Evolutionary conservation across 2,113 vertebrate species (phyloP).

Genomic region (Cryptomyrus ogoouensis): DNA sequence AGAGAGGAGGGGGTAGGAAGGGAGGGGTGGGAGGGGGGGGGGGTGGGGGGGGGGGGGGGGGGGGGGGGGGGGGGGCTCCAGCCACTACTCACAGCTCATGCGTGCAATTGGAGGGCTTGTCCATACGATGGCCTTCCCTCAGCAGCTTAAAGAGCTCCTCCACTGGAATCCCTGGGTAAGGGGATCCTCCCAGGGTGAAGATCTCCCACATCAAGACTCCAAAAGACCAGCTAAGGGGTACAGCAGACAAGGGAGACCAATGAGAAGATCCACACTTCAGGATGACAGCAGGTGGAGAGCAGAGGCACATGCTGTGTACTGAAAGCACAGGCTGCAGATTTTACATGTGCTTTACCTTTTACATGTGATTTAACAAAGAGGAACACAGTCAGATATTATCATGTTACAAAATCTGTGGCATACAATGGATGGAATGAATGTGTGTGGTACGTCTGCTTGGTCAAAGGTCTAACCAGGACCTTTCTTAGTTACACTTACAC

Average conservation of each 20-base stretch:
- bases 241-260: not conserved
- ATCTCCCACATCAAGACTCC: conserved; percentile 97
- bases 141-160: conserved; percentile 94
- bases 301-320: not conserved
- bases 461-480: not conserved
- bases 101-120: conserved; percentile 92
- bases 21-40: not conserved
- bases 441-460: not conserved
- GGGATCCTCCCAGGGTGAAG: conserved; percentile 90
- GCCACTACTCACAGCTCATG: conserved; percentile 80
- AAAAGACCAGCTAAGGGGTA: conserved; percentile 82
- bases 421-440: conserved; percentile 8
- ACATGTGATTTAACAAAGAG: not conserved
- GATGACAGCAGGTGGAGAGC: not conserved
- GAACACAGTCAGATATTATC: not conserved
- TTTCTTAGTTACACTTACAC: conserved; percentile 72
- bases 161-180: conserved; percentile 90
- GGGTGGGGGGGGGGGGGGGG: not conserved
- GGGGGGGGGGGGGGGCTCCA: not conserved
- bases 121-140: conserved; percentile 95
- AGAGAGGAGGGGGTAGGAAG: too few species aligned
- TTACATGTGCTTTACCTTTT: not conserved
- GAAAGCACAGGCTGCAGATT: not conserved
- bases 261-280: not conserved
- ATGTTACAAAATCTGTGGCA: not conserved